Evolutionary conservation across 2,797 vertebrate species (phyloP).

Genomic region (Pempheris klunzingeri): DNA sequence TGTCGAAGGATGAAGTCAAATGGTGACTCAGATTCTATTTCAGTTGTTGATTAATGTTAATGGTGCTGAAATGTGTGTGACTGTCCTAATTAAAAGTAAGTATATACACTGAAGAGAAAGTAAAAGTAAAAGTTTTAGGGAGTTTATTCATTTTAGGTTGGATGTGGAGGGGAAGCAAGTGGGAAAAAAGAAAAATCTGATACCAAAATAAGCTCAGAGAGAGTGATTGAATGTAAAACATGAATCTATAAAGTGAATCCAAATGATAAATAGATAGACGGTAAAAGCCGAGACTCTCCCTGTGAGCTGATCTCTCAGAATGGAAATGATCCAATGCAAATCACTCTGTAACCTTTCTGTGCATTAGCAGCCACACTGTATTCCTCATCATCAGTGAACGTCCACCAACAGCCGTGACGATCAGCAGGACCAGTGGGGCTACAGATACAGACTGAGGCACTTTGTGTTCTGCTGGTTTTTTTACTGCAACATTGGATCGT

Average conservation of each 20-base stretch:
- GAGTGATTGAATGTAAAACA: neutral
- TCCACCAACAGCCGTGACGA: neutral
- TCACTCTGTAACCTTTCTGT: neutral
- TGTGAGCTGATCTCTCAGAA: neutral
- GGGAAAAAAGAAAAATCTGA: neutral
- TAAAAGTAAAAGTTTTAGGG: too few species aligned
- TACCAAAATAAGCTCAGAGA: neutral
- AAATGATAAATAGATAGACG: neutral
- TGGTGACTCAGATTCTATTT: neutral
- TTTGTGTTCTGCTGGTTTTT: neutral
- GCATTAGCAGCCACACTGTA: neutral
- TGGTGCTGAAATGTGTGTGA: too few species aligned
- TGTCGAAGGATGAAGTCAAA: neutral
- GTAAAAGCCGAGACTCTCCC: neutral
- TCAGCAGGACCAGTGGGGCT: neutral
- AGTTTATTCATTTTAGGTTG: neutral
- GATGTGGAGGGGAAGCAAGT: neutral
- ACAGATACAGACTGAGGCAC: conserved; percentile 6
- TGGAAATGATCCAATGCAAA: neutral
- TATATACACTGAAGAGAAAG: neutral
- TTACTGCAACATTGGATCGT: conserved; percentile 49
- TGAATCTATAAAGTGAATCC: neutral
- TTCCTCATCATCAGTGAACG: neutral
- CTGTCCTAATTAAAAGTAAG: too few species aligned
- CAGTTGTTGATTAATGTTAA: too few species aligned